Evolutionary conservation across 1,140 invertebrate species (phyloP).

Genomic region (Temnothorax longispinosus): DNA sequence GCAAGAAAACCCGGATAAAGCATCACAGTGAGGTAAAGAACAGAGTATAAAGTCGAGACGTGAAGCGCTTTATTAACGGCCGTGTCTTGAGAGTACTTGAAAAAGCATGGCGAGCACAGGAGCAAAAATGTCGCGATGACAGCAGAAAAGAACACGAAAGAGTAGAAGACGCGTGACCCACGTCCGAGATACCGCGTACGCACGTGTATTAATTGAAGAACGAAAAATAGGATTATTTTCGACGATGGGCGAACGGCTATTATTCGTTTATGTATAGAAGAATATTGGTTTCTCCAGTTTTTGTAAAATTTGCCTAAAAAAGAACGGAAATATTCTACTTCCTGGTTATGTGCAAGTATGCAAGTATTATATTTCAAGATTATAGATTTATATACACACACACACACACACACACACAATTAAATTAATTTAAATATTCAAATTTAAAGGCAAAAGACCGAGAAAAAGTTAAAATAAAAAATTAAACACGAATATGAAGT

Average conservation of each 20-base stretch:
- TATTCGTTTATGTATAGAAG: neutral
- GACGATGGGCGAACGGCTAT: neutral
- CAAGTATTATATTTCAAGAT: neutral
- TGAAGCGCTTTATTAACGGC: constrained; percentile 52
- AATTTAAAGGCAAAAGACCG: neutral
- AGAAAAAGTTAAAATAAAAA: neutral
- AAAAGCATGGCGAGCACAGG: constrained; percentile 1
- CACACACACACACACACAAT: neutral
- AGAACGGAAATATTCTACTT: neutral
- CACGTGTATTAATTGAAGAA: constrained; percentile 1
- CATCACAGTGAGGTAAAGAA: neutral
- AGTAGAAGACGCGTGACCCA: neutral
- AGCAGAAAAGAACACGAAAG: neutral
- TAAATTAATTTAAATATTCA: neutral
- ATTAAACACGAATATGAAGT: neutral
- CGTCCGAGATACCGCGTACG: neutral
- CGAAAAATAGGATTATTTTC: constrained; percentile 34
- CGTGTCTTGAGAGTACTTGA: constrained; percentile 39
- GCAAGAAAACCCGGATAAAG: constrained; percentile 11
- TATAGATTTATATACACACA: neutral
- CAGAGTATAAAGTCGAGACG: neutral
- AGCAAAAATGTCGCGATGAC: constrained; percentile 2
- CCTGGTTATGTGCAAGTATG: neutral
- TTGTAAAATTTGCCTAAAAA: neutral
- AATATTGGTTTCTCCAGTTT: neutral